These are phyloP conservation scores for Rhizoglyphus robini DNA, from an alignment of 1,140 invertebrate genomes.

Conservation along the genomic window DNA sequence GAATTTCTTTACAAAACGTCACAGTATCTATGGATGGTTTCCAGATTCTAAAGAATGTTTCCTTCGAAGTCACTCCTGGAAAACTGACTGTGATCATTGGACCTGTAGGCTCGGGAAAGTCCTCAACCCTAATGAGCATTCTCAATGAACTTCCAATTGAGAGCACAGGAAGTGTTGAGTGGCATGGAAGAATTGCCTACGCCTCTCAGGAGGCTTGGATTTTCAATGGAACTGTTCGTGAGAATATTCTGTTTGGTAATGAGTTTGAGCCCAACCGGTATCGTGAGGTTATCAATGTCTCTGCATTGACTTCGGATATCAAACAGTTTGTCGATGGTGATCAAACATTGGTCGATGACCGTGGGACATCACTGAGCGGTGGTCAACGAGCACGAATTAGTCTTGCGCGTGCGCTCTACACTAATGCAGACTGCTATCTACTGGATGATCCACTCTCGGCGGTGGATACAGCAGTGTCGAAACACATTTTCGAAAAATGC, in stretches of 20 bases:
- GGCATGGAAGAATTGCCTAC: constrained; percentile 29
- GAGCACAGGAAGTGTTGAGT: no score
- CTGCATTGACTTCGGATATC: constrained; percentile 61
- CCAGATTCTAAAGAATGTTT: constrained; percentile 32
- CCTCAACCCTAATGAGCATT: constrained; percentile 22
- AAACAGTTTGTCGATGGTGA: constrained; percentile 43
- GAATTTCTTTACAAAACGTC: constrained; percentile 28
- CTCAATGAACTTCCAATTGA: no score
- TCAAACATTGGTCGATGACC: constrained; percentile 26
- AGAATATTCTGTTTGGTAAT: no score
- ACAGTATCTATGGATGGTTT: constrained; percentile 50
- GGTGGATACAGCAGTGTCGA: constrained; percentile 38
- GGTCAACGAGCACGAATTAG: constrained; percentile 90
- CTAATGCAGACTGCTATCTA: constrained; percentile 28
- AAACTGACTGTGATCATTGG: constrained; percentile 22
- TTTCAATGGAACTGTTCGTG: no score
- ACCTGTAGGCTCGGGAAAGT: no score
- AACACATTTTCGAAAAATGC: constrained; percentile 34
- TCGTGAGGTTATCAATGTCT: constrained; percentile 49
- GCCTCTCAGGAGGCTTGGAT: no score
- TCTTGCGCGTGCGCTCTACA: constrained; percentile 46
- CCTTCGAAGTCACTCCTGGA: constrained; percentile 26
- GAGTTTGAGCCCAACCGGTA: constrained; percentile 55
- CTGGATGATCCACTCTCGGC: constrained; percentile 30
- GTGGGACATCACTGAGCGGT: constrained; percentile 83